Evolutionary conservation across 2,888 invertebrate species (phyloP), one percentile per base, ranked within the genome.

Genomic region (Microctonus aethiopoides): DNA sequence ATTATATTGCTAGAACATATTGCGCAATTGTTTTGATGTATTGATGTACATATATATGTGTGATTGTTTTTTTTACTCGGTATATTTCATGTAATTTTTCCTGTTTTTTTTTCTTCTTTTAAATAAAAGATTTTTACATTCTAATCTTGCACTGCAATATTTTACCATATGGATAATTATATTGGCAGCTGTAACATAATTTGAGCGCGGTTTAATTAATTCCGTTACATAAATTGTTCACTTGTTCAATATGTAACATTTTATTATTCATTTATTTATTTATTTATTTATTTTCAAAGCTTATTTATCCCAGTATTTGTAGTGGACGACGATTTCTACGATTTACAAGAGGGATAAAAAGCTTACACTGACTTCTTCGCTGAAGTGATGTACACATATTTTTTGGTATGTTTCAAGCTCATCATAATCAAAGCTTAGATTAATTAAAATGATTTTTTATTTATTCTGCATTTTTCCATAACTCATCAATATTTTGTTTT

Each of bases 241-340:
- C 74, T 73, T 75, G 71, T n/a, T n/a, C 71, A 56, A 13, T 76
- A 75, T 72, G 75, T 71, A 70, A 80, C 76, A 79, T n/a, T n/a
- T 80, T 78, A n/a, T n/a, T 70, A 63, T 57, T 26, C 39, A 51
- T 68, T 32, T 46, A 69, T 71, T 57, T 22, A 61, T 22, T 57
- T 22, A 61, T 22, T 57, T 57, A 16, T 62, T 39, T 13, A 16
- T 64, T 71, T 79, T 79, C 70, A 29, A 56, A 56, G 56, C 56
- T 56, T 24, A 29, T 56, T 56, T 39, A 63, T 77, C 81, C 81
- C 80, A 82, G 79, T 83, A 82, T 79, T 81, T 77, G 73, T 81
- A 84, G 80, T 82, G 83, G 83, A 84, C 81, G 84, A 84, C 77
- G 78, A 82, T 82, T 82, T 79, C 81, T 78, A 79, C 77, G 81